A percentile compares a stretch with the other conserved stretches of the same genome.
Evolutionary conservation across 2,888 invertebrate genomes (phyloP).

Genomic region (Diplazon laetatorius): DNA sequence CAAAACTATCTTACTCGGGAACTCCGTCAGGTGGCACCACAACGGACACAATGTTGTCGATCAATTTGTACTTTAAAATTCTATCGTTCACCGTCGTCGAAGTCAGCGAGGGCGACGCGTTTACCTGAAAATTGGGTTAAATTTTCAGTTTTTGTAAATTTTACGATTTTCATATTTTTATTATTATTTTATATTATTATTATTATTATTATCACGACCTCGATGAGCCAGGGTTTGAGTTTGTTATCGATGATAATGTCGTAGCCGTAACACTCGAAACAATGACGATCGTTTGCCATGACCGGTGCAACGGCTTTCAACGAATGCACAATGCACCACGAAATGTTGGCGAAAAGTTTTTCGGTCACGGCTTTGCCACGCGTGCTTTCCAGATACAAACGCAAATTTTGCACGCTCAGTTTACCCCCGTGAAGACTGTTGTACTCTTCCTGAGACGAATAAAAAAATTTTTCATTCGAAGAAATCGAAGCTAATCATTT

Average conservation of each 20-base stretch:
- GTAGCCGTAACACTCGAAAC: slow-evolving; percentile 97
- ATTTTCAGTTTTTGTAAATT: no score
- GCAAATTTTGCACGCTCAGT: slow-evolving; percentile 95
- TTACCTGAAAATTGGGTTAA: no score
- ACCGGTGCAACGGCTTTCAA: slow-evolving; percentile 95
- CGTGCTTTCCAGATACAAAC: slow-evolving; percentile 95
- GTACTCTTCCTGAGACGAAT: slow-evolving; percentile 90
- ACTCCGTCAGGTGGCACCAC: slow-evolving; percentile 94
- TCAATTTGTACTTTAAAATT: slow-evolving; percentile 95
- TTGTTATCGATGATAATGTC: slow-evolving; percentile 98
- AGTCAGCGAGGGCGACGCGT: slow-evolving; percentile 96
- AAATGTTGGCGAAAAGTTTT: slow-evolving; percentile 93
- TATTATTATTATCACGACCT: slow-evolving; percentile 67
- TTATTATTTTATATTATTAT: background rate
- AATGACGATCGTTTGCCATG: slow-evolving; percentile 96
- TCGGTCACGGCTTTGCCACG: slow-evolving; percentile 94
- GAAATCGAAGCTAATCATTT: no score
- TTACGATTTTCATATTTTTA: no score
- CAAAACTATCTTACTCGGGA: slow-evolving; percentile 92
- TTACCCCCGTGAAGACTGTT: slow-evolving; percentile 97
- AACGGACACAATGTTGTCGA: slow-evolving; percentile 95
- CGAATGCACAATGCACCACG: slow-evolving; percentile 96
- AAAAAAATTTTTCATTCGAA: no score
- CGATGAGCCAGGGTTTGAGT: slow-evolving; percentile 90
- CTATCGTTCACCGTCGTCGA: slow-evolving; percentile 97